Evolutionary conservation across 2,113 vertebrate species (phyloP), one percentile per base, ranked within the genome.

Genomic region (Urocynchramus pylzowi): DNA sequence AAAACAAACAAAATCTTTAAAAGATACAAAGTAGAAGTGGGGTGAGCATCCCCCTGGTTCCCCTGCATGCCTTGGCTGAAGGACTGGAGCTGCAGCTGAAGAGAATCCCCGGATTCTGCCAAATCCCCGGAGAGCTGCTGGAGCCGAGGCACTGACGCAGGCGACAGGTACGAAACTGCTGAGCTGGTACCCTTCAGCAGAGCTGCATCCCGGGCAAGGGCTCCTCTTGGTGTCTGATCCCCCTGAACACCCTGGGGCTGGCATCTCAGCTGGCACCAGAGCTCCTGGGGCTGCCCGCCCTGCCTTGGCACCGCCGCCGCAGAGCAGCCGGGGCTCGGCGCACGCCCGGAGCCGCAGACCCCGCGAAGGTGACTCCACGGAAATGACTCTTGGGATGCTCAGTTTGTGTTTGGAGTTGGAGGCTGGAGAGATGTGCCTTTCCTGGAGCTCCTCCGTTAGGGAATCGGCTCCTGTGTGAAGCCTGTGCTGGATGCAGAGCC

Each of bases 391-490:
- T 2, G 6, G 49, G 60, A 68, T 2, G 11, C 28, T 52, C 1
- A 0, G 17, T n/a, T 53, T 28, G 53, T 23, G 45, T 39, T 35
- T 20, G 42, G 31, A 17, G 2, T 12, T 5, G 4, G 64, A 57
- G 50, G 71, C 31, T 44, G 73, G 20, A 7, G 61, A 2, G 5
- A 13, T 1, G 4, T 10, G 47, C 39, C 45, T 39, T 54, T 13
- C 4, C 2, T 2, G 4, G n/a, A 54, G 52, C 63, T 61, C 3
- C 2, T 57, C 35, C 0, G 0, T 16, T 10, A 14, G 42, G 45
- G 50, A 73, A 15, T 10, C 0, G 0, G 39, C 28, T 64, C 67
- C 79, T 15, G 6, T 14, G 7, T 14, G 37, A 44, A 71, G 33
- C 26, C 65, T 17, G 56, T 26, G 73, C 70, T 0, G 3, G 30